phyloP scores from a whole-genome alignment of 2,113 vertebrate species.

The Rhinopithecus roxellana region DNA sequence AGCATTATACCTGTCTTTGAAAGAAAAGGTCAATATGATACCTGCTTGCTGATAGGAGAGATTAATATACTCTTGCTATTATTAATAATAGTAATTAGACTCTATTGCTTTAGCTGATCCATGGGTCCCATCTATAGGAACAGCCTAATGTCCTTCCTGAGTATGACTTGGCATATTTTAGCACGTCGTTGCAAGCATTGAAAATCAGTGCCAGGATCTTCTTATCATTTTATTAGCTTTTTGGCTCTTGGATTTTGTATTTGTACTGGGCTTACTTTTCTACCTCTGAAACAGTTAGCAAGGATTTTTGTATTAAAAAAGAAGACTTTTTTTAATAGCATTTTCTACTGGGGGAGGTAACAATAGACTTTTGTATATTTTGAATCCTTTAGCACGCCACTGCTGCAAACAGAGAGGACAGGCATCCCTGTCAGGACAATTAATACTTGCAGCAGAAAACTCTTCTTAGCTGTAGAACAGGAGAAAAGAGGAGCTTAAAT shows the following conservation, averaged over 20 bases:
- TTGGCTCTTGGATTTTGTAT: constrained; percentile 53
- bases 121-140: constrained; percentile 57
- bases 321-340: constrained; percentile 42
- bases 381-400: constrained; percentile 38
- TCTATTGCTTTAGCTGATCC: constrained; percentile 57
- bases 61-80: constrained; percentile 68
- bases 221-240: constrained; percentile 65
- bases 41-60: constrained; percentile 55
- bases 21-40: constrained; percentile 74
- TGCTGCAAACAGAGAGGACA: constrained; percentile 41
- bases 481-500: not conserved
- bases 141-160: constrained; percentile 59
- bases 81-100: constrained; percentile 75
- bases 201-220: constrained; percentile 63
- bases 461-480: not conserved
- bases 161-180: constrained; percentile 74
- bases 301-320: constrained; percentile 47
- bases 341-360: not conserved
- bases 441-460: constrained; percentile 16
- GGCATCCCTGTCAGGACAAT: constrained; percentile 25
- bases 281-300: constrained; percentile 32
- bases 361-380: constrained; percentile 49
- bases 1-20: constrained; percentile 63
- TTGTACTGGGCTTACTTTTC: constrained; percentile 45
- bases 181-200: constrained; percentile 34